These are phyloP conservation scores for Spodoptera littoralis DNA, from an alignment of 2,888 invertebrate species.

Conservation along the genomic window DNA sequence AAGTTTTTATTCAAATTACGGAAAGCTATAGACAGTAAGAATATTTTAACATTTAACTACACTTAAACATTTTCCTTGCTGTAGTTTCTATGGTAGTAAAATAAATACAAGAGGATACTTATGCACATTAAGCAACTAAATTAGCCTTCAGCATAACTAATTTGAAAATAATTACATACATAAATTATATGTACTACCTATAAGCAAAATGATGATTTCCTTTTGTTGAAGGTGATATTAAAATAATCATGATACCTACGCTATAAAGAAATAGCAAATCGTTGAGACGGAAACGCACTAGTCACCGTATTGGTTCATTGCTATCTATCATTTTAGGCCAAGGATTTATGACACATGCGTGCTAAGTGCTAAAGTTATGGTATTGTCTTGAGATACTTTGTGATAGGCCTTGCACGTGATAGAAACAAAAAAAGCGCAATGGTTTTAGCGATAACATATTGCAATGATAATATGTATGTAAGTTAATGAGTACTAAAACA, in stretches of 20 bases:
- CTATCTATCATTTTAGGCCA: conserved; percentile 53
- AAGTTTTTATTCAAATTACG: too few relatives aligned
- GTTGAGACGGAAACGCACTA: conserved; percentile 44
- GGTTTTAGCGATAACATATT: conserved; percentile 16
- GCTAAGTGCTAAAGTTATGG: conserved; percentile 18
- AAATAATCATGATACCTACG: conserved; percentile 20
- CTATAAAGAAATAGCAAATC: conserved; percentile 38
- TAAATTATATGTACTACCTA: conserved; percentile 25
- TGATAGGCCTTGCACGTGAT: conserved; percentile 36
- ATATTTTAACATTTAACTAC: too few relatives aligned
- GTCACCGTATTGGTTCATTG: conserved; percentile 28
- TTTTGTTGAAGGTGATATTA: conserved; percentile 26
- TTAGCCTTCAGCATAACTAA: conserved; percentile 3
- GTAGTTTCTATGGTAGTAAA: neutral
- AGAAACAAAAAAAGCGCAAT: conserved; percentile 34
- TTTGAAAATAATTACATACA: conserved; percentile 1
- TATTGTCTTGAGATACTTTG: conserved; percentile 32
- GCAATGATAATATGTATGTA: conserved; percentile 35
- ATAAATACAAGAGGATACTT: neutral
- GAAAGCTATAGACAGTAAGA: too few relatives aligned
- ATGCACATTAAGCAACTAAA: conserved; percentile 24
- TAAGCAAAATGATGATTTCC: conserved; percentile 10
- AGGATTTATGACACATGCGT: conserved; percentile 55
- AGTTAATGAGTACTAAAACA: conserved; percentile 35
- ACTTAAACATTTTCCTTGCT: too few relatives aligned